Evolutionary conservation across 2,888 invertebrate genomes (phyloP).

Genomic region (Caenorhabditis sp.): DNA sequence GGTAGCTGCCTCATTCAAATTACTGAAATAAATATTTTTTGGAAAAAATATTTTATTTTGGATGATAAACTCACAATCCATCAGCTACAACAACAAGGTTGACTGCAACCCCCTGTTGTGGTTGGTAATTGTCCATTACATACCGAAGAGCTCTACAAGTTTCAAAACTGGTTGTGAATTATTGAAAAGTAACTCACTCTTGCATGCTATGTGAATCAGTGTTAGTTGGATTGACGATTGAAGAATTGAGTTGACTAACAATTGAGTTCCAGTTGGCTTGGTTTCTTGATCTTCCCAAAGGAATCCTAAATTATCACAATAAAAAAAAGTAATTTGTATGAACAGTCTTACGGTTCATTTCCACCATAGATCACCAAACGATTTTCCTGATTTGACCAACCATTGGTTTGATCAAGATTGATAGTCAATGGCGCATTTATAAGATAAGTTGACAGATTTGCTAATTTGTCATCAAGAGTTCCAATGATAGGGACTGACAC

Average conservation of each 20-base stretch:
- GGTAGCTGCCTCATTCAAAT: slow-evolving; percentile 11
- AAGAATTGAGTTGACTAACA: slow-evolving; percentile 15
- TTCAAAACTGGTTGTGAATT: neutral
- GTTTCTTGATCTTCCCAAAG: slow-evolving; percentile 23
- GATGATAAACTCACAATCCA: slow-evolving; percentile 28
- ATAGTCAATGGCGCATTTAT: slow-evolving; percentile 6
- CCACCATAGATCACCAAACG: slow-evolving; percentile 34
- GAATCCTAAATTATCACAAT: slow-evolving; percentile 14
- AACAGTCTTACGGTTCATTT: slow-evolving; percentile 27
- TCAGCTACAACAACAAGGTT: slow-evolving; percentile 33
- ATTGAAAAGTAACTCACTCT: slow-evolving; percentile 24
- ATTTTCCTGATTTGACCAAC: slow-evolving; percentile 28
- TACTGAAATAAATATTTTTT: slow-evolving; percentile 11
- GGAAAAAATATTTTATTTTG: neutral
- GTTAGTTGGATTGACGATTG: slow-evolving; percentile 23
- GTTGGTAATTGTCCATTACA: slow-evolving; percentile 25
- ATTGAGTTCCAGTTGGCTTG: slow-evolving; percentile 14
- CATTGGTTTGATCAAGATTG: slow-evolving; percentile 7
- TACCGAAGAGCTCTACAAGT: slow-evolving; percentile 27
- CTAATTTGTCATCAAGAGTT: slow-evolving; percentile 24
- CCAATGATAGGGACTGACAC: slow-evolving; percentile 38
- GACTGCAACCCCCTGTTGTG: slow-evolving; percentile 16
- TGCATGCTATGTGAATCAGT: slow-evolving; percentile 22
- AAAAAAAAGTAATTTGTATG: neutral
- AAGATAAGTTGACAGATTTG: slow-evolving; percentile 13